A percentile compares a stretch with the other conserved stretches of the same genome.
Conservation (phyloP, 1,140 invertebrate species). For the Drosophila navojoa region DNA sequence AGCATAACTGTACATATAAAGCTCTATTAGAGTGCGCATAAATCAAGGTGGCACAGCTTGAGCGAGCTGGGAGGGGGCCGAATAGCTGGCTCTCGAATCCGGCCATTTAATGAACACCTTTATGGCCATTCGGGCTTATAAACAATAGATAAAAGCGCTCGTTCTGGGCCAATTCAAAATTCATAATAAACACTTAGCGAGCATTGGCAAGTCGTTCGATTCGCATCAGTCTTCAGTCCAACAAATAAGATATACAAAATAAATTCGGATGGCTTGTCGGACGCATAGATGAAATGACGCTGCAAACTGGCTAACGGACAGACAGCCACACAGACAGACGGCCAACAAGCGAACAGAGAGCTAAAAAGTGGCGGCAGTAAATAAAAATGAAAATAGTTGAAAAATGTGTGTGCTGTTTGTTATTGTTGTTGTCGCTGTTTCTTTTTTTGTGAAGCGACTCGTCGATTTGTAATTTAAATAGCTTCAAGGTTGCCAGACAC, state of each 20-base stretch:
- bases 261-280: slow-evolving; percentile 14
- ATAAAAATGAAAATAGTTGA: slow-evolving; percentile 80
- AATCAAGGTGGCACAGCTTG: slow-evolving; percentile 43
- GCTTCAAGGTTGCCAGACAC: slow-evolving; percentile 75
- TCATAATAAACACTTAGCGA: slow-evolving; percentile 75
- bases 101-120: slow-evolving; percentile 60
- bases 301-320: slow-evolving; percentile 15
- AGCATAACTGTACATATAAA: slow-evolving; percentile 41
- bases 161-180: slow-evolving; percentile 65
- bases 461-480: slow-evolving; percentile 83
- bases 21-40: slow-evolving; percentile 51
- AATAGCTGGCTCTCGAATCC: not conserved
- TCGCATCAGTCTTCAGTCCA: slow-evolving; percentile 70
- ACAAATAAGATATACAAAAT: slow-evolving; percentile 50
- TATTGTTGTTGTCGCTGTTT: slow-evolving; percentile 38
- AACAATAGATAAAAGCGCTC: slow-evolving; percentile 76
- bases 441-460: slow-evolving; percentile 34
- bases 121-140: slow-evolving; percentile 61
- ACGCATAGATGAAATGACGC: slow-evolving; percentile 1
- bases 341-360: slow-evolving; percentile 17
- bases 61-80: not conserved
- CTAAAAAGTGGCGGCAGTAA: slow-evolving; percentile 77
- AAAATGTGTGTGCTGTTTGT: slow-evolving; percentile 53
- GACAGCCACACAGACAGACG: no score
- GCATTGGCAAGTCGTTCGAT: slow-evolving; percentile 76